Base-by-base conservation (phyloP, 2,888 invertebrate genomes). In the Drosophila anceps region DNA sequence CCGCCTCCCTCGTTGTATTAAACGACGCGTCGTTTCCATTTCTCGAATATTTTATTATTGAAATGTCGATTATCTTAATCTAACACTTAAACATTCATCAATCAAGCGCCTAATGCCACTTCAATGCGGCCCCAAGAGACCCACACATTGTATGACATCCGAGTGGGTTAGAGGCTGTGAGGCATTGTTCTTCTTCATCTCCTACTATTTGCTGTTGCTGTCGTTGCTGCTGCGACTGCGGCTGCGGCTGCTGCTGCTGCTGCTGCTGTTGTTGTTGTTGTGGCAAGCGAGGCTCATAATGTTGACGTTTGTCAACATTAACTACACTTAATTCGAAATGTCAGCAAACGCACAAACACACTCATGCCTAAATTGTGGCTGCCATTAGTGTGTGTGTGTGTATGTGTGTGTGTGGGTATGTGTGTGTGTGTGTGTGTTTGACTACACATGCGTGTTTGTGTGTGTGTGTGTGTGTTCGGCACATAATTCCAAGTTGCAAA, bases 311-410 rank as follows among this genome's bases (percentile, higher is more conserved):
- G 90, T 90, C 88, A 88, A 81, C 90, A 87, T 87, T 85, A 91
- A 90, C 88, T 90, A 84, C 90, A 89, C 88, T 91, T 85, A 91
- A 91, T 87, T 91, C 81, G 79, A 91, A 90, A 81, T 90, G 91
- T 85, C 90, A 73, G 75, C 74, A 75, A 31, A 35, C 54, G 48
- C 43, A 63, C 74, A 51, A 65, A 54, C 46, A 51, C 58, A 20
- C 54, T 46, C 43, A 62, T 61, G 54, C 43, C 53, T 74, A 73
- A 78, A 76, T 69, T 79, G 59, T 27, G 41, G 41, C 24, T 58
- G 64, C 33, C n/a, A 20, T 18, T 46, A 44, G 24, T 24, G 24
- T 58, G 33, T 13, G 24, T 46, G 41, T 29, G 18, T 48, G 27
- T 61, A 18, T 50, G 27, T 24, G 39, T 37, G 43, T 6, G 8